phyloP scores from a whole-genome alignment of 2,113 vertebrate species.

The Octodon degus region DNA sequence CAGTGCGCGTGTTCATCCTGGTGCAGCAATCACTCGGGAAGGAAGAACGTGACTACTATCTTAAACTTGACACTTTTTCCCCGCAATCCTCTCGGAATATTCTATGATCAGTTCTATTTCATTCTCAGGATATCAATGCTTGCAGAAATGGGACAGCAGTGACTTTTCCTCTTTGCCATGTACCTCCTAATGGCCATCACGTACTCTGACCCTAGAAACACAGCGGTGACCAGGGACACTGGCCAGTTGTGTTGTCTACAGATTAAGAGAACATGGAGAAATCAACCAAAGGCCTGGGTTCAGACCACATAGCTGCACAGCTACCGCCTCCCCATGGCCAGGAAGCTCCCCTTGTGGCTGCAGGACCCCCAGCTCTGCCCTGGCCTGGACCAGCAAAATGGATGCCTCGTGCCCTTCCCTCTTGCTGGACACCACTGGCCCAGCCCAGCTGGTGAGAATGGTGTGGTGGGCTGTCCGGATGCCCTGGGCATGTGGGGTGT shows the following conservation, averaged over 20 bases:
- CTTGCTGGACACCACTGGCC: background rate
- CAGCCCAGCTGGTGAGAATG: background rate
- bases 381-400: background rate
- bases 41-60: background rate
- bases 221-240: background rate
- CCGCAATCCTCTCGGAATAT: background rate
- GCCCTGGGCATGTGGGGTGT: background rate
- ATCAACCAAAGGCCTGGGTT: background rate
- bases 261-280: background rate
- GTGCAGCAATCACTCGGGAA: background rate
- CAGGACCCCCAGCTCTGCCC: background rate
- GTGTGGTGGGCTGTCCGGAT: too few species aligned
- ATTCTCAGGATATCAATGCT: background rate
- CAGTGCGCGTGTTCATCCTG: background rate
- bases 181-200: background rate
- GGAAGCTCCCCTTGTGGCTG: background rate
- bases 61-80: background rate
- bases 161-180: background rate
- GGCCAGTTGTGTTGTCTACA: background rate
- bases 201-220: background rate
- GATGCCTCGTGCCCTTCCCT: background rate
- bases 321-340: background rate
- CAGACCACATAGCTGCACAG: background rate
- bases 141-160: background rate
- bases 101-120: constrained; percentile 8